Percentiles rank a stretch among this genome's conserved stretches.
Evolutionary conservation across 2,113 vertebrate species (phyloP).

Genomic region (Trematocara stigmaticum): DNA sequence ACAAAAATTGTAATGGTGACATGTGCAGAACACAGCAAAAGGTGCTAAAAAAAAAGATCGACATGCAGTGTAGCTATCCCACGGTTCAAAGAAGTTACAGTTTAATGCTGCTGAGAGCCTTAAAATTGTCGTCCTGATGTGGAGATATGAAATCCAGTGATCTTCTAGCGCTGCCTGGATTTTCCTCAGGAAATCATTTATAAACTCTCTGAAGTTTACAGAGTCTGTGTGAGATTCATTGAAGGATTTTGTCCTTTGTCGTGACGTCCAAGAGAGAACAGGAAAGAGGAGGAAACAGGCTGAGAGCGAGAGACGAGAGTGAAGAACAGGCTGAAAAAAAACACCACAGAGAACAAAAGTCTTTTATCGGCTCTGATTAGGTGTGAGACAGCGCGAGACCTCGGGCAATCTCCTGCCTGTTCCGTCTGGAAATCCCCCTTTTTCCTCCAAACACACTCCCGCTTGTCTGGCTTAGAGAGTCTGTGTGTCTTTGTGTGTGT

Average conservation of each 20-base stretch:
- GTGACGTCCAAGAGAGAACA: background rate
- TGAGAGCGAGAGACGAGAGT: background rate
- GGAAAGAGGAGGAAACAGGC: background rate
- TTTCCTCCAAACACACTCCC: conserved; percentile 25
- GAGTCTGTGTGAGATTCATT: background rate
- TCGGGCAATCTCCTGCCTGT: conserved; percentile 23
- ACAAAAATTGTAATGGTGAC: background rate
- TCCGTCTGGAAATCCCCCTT: conserved; percentile 55
- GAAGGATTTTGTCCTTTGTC: background rate
- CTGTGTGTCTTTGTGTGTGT: conserved; percentile 3
- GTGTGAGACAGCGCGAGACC: conserved; percentile 27
- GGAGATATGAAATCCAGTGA: background rate
- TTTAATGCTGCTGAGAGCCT: background rate
- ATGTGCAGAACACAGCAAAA: background rate
- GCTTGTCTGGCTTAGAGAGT: conserved; percentile 22
- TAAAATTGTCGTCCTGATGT: background rate
- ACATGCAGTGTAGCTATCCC: background rate
- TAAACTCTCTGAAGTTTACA: background rate
- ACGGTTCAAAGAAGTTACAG: background rate
- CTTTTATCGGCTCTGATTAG: conserved; percentile 18
- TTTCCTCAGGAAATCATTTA: background rate
- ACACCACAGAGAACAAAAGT: background rate
- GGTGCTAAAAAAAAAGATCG: background rate
- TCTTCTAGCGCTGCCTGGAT: background rate
- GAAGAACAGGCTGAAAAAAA: background rate